These are phyloP conservation scores for Pangasius mekongensis DNA, from an alignment of 2,797 vertebrate species.

Conservation along the genomic window DNA sequence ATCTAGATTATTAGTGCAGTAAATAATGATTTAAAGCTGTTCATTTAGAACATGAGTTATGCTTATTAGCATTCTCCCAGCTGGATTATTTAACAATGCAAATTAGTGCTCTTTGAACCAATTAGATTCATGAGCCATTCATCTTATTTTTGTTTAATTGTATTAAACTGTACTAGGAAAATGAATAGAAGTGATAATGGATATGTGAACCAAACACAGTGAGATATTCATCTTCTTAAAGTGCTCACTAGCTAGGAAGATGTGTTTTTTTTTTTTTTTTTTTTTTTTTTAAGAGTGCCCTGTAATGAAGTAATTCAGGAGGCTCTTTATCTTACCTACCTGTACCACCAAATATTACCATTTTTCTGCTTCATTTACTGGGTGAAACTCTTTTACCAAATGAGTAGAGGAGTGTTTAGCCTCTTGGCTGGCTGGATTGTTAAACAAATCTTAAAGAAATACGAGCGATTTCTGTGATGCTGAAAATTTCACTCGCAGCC, in stretches of 20 bases:
- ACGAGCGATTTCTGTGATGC: not conserved
- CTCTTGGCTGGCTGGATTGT: not conserved
- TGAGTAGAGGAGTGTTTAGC: not conserved
- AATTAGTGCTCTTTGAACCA: not conserved
- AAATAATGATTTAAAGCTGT: not conserved
- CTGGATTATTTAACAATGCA: conserved; percentile 9
- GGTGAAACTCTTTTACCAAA: not conserved
- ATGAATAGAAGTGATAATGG: not conserved
- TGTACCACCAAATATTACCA: not conserved
- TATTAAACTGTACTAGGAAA: not conserved
- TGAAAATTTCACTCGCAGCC: not conserved
- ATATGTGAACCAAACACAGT: not conserved
- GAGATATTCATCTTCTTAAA: not conserved
- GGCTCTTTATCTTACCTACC: not conserved
- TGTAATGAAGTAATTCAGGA: not conserved
- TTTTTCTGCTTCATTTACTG: not conserved
- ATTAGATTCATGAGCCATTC: not conserved
- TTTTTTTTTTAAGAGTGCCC: not conserved
- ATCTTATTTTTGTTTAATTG: conserved; percentile 8
- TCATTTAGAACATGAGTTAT: not conserved
- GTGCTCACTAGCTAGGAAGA: not conserved
- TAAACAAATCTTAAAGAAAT: not conserved
- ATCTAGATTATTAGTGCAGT: not conserved
- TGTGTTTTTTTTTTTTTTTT: not conserved
- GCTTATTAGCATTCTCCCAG: not conserved